Evolutionary conservation across 2,888 invertebrate genomes (phyloP), one percentile per base, ranked within the genome.

Genomic region (Thereva unica): DNA sequence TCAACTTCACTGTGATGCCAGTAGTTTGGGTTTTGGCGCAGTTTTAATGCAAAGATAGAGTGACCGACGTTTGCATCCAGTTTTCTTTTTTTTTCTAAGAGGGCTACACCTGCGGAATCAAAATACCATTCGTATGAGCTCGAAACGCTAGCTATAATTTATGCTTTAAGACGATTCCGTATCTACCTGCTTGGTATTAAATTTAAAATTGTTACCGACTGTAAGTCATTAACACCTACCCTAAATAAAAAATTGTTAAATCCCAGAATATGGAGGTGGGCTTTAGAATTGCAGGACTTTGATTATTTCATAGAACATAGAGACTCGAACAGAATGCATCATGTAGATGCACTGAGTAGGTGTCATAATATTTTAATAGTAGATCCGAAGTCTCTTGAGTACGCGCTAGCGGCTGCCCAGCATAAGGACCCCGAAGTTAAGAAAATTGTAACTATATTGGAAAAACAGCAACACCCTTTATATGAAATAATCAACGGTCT

Each of bases 1-100:
- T 4, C 75, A 78, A 67, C 64, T 78, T 47, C 77, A 78, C 53
- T 76, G 74, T 12, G 77, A 78, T 70, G 78, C 76, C 2, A 75
- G 75, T 67, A 56, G 72, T 1, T n/a, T 70, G 3, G 77, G 77
- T 1, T 77, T 72, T 67, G 77, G 76, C 0, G 72, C 73, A 0
- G 72, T 78, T 5, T 67, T 78, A 34, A 10, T 78, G 53, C 78
- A 78, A 67, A 71, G 68, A 56, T 74, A 76, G 50, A 6, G 56
- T 1, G 73, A 75, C 69, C 61, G 53, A 4, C 69, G 70, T 44
- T 70, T 76, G 37, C 75, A 77, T 38, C 76, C 76, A 0, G 66
- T 78, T 0, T 76, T 75, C 54, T 76, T 75, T 66, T 77, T n/a
- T n/a, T 75, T 23, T 23, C 23, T 23, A 23, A 23, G 2, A 23